phyloP scores from a whole-genome alignment of 2,113 vertebrate species.

The Pimephales promelas region DNA sequence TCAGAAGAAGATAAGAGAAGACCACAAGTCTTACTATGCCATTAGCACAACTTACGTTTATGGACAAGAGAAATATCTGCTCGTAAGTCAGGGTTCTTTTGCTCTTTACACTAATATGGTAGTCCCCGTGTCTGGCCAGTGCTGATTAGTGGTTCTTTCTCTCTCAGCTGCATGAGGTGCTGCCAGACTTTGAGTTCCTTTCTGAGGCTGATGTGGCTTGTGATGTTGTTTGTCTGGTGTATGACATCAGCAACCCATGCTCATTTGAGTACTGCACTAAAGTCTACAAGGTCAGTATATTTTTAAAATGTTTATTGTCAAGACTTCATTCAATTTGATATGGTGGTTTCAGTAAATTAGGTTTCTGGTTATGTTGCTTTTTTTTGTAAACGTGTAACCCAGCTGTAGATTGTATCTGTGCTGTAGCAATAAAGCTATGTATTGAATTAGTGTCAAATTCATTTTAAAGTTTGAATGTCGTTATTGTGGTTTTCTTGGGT shows the following conservation, averaged over 20 bases:
- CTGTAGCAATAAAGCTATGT: too few relatives aligned
- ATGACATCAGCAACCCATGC: slow-evolving; percentile 88
- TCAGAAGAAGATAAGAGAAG: slow-evolving; percentile 83
- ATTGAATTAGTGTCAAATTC: too few relatives aligned
- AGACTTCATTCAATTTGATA: neutral
- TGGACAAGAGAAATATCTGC: slow-evolving; percentile 96
- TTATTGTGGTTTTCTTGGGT: too few relatives aligned
- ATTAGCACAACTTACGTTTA: slow-evolving; percentile 97
- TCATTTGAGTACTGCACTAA: slow-evolving; percentile 97
- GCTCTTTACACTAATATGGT: slow-evolving; percentile 24
- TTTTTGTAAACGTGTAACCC: too few relatives aligned
- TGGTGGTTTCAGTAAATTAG: too few relatives aligned
- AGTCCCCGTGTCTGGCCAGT: neutral
- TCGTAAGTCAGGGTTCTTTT: slow-evolving; percentile 79
- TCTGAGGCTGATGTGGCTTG: slow-evolving; percentile 87
- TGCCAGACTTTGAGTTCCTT: slow-evolving; percentile 89
- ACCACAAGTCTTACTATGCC: slow-evolving; percentile 94
- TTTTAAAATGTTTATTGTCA: neutral
- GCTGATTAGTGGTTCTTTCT: neutral
- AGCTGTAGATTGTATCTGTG: too few relatives aligned
- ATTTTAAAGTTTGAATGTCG: too few relatives aligned
- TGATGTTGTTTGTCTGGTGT: slow-evolving; percentile 93
- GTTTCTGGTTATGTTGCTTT: too few relatives aligned
- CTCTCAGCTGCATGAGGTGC: slow-evolving; percentile 86
- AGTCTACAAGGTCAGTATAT: slow-evolving; percentile 87